Evolutionary conservation across 2,888 invertebrate genomes (phyloP).

Genomic region (Archips crataeganus): DNA sequence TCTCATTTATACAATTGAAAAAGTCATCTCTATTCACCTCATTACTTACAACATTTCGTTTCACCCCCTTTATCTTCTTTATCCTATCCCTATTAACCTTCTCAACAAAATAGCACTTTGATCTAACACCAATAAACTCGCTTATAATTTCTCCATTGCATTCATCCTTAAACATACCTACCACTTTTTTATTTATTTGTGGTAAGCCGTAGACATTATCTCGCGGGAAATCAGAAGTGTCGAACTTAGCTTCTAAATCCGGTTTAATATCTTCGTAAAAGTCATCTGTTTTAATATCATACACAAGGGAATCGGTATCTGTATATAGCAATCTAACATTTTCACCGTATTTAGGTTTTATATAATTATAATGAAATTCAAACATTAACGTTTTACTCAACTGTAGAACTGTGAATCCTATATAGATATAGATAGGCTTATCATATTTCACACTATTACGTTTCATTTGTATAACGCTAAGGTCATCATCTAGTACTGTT

Average conservation of each 20-base stretch:
- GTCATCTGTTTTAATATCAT: constrained; percentile 32
- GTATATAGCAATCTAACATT: constrained; percentile 33
- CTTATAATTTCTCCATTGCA: constrained; percentile 4
- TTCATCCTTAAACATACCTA: constrained; percentile 38
- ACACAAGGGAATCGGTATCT: constrained; percentile 42
- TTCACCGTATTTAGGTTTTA: constrained; percentile 19
- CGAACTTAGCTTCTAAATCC: constrained; percentile 2
- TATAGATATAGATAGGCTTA: constrained; percentile 40
- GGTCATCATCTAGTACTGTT: constrained; percentile 18
- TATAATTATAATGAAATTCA: constrained; percentile 41
- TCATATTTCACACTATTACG: constrained; percentile 28
- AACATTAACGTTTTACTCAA: constrained; percentile 39
- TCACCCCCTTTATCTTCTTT: constrained; percentile 4
- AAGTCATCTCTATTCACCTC: neutral
- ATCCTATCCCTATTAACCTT: neutral
- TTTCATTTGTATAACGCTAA: constrained; percentile 32
- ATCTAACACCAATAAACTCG: constrained; percentile 27
- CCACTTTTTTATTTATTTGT: constrained; percentile 4
- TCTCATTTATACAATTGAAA: neutral
- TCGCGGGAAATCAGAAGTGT: neutral
- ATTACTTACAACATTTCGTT: neutral
- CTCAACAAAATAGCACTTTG: constrained; percentile 8
- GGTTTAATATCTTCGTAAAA: constrained; percentile 34
- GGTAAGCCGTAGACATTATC: constrained; percentile 5
- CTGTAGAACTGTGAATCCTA: constrained; percentile 35